A percentile compares a stretch with the other conserved stretches of the same genome.
phyloP scores from a whole-genome alignment of 2,888 invertebrate species.

The Monoplex corrugatus region DNA sequence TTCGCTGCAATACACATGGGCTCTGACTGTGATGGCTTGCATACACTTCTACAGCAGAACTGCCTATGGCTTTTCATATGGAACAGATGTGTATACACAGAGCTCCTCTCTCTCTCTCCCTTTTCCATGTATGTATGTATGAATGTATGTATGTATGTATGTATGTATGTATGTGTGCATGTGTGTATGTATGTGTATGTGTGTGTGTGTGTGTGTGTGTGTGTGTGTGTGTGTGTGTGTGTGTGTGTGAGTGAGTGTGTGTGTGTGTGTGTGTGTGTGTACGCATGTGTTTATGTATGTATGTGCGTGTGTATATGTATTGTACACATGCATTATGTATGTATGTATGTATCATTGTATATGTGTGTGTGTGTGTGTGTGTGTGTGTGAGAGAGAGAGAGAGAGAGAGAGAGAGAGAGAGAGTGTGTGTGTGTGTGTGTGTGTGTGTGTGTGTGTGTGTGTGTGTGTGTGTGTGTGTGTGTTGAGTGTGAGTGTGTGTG shows the following conservation, averaged over 20 bases:
- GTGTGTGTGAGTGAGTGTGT: too few species aligned
- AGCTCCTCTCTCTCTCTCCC: too few species aligned
- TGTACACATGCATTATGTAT: neutral
- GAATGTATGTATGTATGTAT: neutral
- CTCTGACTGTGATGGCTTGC: too few species aligned
- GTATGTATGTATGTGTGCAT: too few species aligned
- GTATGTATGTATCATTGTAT: neutral
- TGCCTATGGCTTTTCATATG: too few species aligned
- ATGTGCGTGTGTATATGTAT: neutral
- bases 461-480: neutral
- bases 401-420: neutral
- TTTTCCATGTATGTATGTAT: neutral
- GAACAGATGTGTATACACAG: too few species aligned
- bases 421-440: neutral
- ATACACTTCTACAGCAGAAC: too few species aligned
- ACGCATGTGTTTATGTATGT: neutral
- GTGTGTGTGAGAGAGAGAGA: neutral
- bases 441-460: neutral
- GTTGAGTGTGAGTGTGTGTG: slow-evolving; percentile 20
- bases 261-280: too few species aligned
- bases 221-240: neutral
- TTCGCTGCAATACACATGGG: too few species aligned
- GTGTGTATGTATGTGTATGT: neutral
- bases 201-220: slow-evolving; percentile 1
- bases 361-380: neutral